Evolutionary conservation across 2,113 vertebrate genomes (phyloP).

Genomic region (Uria lomvia): DNA sequence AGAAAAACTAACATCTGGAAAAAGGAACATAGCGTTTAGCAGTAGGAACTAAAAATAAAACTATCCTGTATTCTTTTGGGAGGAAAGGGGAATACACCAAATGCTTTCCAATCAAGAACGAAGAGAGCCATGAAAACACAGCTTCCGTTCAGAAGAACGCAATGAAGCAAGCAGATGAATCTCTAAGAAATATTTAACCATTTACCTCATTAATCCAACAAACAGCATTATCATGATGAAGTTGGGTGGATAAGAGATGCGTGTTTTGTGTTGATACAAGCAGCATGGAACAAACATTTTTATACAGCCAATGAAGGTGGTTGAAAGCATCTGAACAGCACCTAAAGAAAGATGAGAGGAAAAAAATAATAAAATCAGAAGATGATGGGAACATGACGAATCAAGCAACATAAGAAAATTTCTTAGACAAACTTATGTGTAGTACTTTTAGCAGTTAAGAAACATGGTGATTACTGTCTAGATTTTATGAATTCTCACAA

Average conservation of each 20-base stretch:
- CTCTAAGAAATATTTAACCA: neutral
- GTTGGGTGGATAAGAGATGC: slow-evolving; percentile 87
- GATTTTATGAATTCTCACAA: neutral
- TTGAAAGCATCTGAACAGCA: slow-evolving; percentile 95
- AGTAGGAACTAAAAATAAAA: neutral
- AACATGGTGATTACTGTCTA: neutral
- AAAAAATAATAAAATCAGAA: neutral
- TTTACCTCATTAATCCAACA: slow-evolving; percentile 93
- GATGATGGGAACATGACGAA: neutral
- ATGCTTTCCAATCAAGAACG: neutral
- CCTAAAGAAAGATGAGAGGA: slow-evolving; percentile 65
- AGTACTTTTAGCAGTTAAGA: neutral
- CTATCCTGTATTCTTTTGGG: neutral
- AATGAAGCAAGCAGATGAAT: neutral
- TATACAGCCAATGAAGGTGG: slow-evolving; percentile 88
- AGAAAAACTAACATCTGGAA: neutral
- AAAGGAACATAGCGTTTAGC: neutral
- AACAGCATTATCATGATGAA: slow-evolving; percentile 97
- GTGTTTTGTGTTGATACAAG: slow-evolving; percentile 88
- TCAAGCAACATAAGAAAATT: neutral
- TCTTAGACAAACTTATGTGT: no score
- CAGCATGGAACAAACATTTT: slow-evolving; percentile 93
- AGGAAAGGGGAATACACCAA: neutral
- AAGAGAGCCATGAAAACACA: neutral
- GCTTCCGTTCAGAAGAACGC: neutral